These are phyloP conservation scores for Columba livia DNA, from an alignment of 2,113 vertebrate species.

Conservation along the genomic window DNA sequence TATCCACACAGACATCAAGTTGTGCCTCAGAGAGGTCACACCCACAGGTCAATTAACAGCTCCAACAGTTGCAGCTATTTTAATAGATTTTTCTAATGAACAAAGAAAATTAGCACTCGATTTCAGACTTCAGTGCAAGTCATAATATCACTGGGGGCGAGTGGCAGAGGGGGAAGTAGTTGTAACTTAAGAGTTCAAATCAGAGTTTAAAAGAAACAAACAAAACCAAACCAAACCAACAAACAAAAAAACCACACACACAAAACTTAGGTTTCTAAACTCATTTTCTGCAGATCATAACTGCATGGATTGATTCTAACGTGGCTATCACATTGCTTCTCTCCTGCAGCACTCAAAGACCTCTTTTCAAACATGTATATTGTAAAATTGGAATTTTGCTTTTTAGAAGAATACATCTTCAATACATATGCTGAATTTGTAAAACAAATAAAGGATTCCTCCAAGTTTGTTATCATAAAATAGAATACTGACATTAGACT, in stretches of 20 bases:
- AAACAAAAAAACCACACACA: too few species aligned
- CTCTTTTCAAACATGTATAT: not conserved
- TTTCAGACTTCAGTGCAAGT: not conserved
- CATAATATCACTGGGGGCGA: fast-evolving
- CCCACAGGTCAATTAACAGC: constrained; percentile 35
- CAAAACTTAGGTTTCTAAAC: not conserved
- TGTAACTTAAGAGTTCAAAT: not conserved
- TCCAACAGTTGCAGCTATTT: constrained; percentile 7
- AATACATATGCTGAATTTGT: not conserved
- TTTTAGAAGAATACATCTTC: not conserved
- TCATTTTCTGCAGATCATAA: not conserved
- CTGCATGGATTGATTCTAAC: not conserved
- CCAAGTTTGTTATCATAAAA: not conserved
- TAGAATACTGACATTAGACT: not conserved
- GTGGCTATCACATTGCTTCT: not conserved
- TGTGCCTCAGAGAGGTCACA: constrained; percentile 1
- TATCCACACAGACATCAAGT: not conserved
- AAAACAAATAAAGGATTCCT: not conserved
- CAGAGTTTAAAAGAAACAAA: not conserved
- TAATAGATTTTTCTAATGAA: not conserved
- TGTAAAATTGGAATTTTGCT: not conserved
- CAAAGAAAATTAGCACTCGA: not conserved
- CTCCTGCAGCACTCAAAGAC: not conserved
- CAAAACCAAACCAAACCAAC: too few species aligned
- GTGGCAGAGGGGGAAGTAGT: too few species aligned